Base-by-base conservation (phyloP, 2,888 invertebrate genomes). In the Rhopalosiphum nymphaeae region DNA sequence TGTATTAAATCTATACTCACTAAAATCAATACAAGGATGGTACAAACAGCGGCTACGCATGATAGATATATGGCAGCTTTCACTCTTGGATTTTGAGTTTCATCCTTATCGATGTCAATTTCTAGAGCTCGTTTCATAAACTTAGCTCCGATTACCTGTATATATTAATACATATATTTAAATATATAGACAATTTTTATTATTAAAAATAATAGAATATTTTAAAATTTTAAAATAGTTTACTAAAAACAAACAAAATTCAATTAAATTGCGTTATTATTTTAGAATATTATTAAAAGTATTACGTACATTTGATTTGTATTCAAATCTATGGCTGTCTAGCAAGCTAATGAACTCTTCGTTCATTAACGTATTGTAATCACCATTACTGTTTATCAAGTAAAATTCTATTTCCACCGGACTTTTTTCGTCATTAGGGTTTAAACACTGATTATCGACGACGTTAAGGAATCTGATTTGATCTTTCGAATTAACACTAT, bases 61-160 rank as follows among this genome's bases (percentile, higher is more conserved):
- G 98, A 98, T 94, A 98, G 97, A 16, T 97, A 97, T 94, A 98
- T 97, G 29, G 98, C 98, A 26, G 98, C 97, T 91, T 98, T 97
- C 11, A 98, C 97, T 67, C 94, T 94, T 16, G 95, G 92, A 89
- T 89, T 94, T 57, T 94, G 53, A 44, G 85, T 88, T 25, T 94
- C 88, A 21, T 92, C 46, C 29, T 90, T 93, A 53, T 91, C 61
- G 16, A 88, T 86, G 44, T 94, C 94, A n/a, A 86, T 89, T 84
- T 94, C 87, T 11, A 94, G 25, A 11, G 94, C 49, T 91, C 42
- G 88, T 85, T 94, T 94, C 93, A 94, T 90, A 21, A 46, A 89
- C 61, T 92, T 53, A 21, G 85, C 89, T 57, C 49, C 36, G n/a
- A 93, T 36, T 11, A 93, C 44, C 93, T 93, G 49, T 9, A 88